A percentile compares a stretch with the other conserved stretches of the same genome.
These are phyloP conservation scores for Pseudomyrmex flavicornis DNA, from an alignment of 1,140 invertebrate genomes.

Conservation along the genomic window DNA sequence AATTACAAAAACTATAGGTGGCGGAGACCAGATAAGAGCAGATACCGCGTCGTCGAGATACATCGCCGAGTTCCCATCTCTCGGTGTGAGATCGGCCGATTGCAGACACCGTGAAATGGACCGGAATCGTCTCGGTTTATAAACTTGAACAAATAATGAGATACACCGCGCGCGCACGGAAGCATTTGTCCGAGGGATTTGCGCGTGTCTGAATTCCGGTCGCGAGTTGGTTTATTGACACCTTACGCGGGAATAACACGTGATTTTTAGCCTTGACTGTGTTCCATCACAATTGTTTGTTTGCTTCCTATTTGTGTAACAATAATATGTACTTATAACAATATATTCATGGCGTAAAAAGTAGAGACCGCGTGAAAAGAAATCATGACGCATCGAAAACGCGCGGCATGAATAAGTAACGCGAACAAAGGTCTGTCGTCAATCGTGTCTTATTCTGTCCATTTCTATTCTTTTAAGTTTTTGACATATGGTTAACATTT, in stretches of 20 bases:
- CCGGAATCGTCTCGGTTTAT: slow-evolving; percentile 50
- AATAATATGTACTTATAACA: no score
- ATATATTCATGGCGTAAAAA: no score
- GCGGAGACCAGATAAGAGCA: slow-evolving; percentile 36
- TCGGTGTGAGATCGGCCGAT: slow-evolving; percentile 19
- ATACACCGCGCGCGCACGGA: slow-evolving; percentile 20
- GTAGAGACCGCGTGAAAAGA: no score
- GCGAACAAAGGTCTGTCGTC: no score
- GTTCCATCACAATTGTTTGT: background rate
- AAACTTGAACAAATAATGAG: slow-evolving; percentile 36
- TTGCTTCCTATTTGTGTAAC: background rate
- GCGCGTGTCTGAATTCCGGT: background rate
- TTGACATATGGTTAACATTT: no score
- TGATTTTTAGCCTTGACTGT: background rate
- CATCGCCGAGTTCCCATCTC: slow-evolving; percentile 13
- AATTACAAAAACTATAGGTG: slow-evolving; percentile 51
- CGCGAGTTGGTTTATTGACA: slow-evolving; percentile 33
- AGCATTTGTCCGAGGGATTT: slow-evolving; percentile 28
- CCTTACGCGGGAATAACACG: background rate
- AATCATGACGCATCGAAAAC: no score
- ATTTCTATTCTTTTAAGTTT: no score
- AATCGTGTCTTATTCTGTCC: no score
- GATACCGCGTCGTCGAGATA: slow-evolving; percentile 1
- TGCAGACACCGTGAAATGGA: slow-evolving; percentile 17
- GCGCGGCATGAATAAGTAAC: no score